Evolutionary conservation across 1,140 invertebrate genomes (phyloP).

Genomic region (Meloidogyne chitwoodi): DNA sequence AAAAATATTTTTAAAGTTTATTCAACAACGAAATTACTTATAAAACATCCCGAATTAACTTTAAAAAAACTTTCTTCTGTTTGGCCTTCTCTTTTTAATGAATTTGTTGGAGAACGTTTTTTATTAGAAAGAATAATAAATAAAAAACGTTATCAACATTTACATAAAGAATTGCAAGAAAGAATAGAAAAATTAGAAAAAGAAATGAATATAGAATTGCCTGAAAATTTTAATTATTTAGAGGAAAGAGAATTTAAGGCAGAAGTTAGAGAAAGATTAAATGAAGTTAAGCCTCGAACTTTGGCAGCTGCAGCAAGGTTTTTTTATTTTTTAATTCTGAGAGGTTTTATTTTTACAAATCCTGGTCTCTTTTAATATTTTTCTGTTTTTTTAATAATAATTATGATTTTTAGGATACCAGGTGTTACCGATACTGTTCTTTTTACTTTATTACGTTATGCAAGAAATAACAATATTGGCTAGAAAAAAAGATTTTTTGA

Average conservation of each 20-base stretch:
- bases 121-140: conserved; percentile 30
- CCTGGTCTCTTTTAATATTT: too few species aligned
- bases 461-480: not conserved
- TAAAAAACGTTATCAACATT: conserved; percentile 30
- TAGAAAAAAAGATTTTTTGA: too few species aligned
- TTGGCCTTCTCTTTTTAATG: conserved; percentile 12
- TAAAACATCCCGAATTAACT: conserved; percentile 25
- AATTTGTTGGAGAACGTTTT: conserved; percentile 20
- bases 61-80: not conserved
- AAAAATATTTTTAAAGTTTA: not conserved
- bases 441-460: conserved; percentile 37
- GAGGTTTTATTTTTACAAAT: not conserved
- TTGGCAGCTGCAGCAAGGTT: conserved; percentile 45
- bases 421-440: conserved; percentile 51
- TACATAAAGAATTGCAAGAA: conserved; percentile 27
- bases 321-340: too few species aligned
- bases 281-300: conserved; percentile 32
- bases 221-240: conserved; percentile 41
- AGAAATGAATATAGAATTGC: conserved; percentile 36
- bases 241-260: conserved; percentile 28
- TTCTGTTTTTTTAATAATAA: not conserved
- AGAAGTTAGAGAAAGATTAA: conserved; percentile 46
- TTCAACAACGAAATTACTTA: not conserved
- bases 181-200: conserved; percentile 42
- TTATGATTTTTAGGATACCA: conserved; percentile 18